A percentile compares a stretch with the other conserved stretches of the same genome.
These are phyloP conservation scores for Sycophaga agraensis DNA, from an alignment of 1,140 invertebrate species.

Conservation along the genomic window DNA sequence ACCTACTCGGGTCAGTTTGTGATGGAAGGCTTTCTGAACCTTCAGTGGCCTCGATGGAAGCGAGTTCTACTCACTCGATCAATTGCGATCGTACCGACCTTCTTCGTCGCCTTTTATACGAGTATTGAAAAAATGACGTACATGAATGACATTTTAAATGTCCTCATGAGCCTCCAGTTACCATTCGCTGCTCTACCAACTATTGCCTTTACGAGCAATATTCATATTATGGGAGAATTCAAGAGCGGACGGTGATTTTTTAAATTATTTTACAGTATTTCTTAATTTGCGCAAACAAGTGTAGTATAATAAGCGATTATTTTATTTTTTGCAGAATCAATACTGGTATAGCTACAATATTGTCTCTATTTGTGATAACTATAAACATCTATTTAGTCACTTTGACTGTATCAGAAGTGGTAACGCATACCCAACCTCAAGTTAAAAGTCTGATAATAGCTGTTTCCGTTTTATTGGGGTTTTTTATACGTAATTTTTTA, in stretches of 20 bases:
- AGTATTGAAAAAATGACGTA: slow-evolving; percentile 74
- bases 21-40: slow-evolving; percentile 86
- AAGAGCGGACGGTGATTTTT: slow-evolving; percentile 69
- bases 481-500: slow-evolving; percentile 73
- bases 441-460: slow-evolving; percentile 53
- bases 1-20: slow-evolving; percentile 77
- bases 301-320: background rate
- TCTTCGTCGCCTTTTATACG: slow-evolving; percentile 74
- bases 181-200: slow-evolving; percentile 84
- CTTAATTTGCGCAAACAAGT: background rate
- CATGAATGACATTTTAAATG: slow-evolving; percentile 89
- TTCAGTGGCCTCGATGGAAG: slow-evolving; percentile 87
- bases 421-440: slow-evolving; percentile 61
- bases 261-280: background rate
- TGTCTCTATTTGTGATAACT: slow-evolving; percentile 73
- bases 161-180: slow-evolving; percentile 83
- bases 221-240: slow-evolving; percentile 81
- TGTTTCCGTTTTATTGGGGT: slow-evolving; percentile 59
- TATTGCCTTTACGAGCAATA: slow-evolving; percentile 82
- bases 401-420: slow-evolving; percentile 61
- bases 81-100: slow-evolving; percentile 86
- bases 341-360: slow-evolving; percentile 65
- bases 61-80: slow-evolving; percentile 82
- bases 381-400: slow-evolving; percentile 83
- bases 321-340: slow-evolving; percentile 61